These are phyloP conservation scores for Euura lappo DNA, from an alignment of 1,140 invertebrate genomes.

Conservation along the genomic window DNA sequence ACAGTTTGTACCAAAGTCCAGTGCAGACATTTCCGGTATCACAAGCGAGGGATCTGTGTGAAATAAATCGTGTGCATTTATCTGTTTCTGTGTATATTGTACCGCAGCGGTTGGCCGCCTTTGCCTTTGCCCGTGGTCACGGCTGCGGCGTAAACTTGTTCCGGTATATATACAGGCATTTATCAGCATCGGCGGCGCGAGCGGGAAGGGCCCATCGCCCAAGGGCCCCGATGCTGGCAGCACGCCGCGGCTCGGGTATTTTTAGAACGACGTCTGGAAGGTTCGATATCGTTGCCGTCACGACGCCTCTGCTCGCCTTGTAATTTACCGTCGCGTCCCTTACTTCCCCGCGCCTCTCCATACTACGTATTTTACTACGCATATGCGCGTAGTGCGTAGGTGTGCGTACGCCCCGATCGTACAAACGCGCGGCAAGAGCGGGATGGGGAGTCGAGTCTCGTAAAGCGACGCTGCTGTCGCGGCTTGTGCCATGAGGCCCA, in stretches of 20 bases:
- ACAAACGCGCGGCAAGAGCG: background rate
- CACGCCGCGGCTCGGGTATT: background rate
- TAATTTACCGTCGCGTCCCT: slow-evolving; percentile 8
- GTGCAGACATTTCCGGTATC: background rate
- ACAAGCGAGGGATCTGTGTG: background rate
- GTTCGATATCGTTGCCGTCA: slow-evolving; percentile 5
- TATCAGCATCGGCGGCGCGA: background rate
- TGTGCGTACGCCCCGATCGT: background rate
- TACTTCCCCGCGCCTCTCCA: background rate
- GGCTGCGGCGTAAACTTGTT: background rate
- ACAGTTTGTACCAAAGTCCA: too few species aligned
- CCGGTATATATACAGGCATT: background rate
- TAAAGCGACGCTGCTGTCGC: background rate
- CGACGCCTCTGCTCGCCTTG: background rate
- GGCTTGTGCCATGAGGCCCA: background rate
- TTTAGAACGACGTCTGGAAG: slow-evolving; percentile 12
- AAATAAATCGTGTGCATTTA: slow-evolving; percentile 1
- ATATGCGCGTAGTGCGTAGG: background rate
- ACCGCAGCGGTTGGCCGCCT: background rate
- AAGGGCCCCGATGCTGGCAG: slow-evolving; percentile 5
- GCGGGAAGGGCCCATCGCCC: background rate
- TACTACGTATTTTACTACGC: too few species aligned
- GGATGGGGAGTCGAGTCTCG: background rate
- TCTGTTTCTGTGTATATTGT: background rate
- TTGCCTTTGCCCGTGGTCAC: background rate